phyloP scores from a whole-genome alignment of 2,888 invertebrate species.

The Eretmocerus hayati region DNA sequence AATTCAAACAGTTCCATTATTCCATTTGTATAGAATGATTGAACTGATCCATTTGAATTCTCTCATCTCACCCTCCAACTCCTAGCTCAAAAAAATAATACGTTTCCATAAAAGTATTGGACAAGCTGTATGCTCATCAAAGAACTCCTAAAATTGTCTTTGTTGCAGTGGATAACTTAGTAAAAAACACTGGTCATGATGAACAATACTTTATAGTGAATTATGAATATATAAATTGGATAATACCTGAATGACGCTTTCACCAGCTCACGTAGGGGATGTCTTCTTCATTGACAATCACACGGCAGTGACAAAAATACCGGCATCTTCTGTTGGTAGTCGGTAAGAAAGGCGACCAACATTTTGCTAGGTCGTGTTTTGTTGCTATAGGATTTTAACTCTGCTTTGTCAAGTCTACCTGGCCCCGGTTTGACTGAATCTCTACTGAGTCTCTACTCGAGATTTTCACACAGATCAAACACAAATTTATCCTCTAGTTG shows the following conservation, averaged over 20 bases:
- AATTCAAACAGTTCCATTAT: too few relatives aligned
- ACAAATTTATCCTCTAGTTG: too few relatives aligned
- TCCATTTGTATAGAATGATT: too few relatives aligned
- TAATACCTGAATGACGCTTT: slow-evolving; percentile 54
- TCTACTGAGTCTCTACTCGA: slow-evolving; percentile 13
- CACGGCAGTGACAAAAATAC: slow-evolving; percentile 47
- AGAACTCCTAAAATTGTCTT: slow-evolving; percentile 21
- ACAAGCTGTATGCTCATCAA: slow-evolving; percentile 20
- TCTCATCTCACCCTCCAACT: too few relatives aligned
- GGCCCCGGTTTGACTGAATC: slow-evolving; percentile 25
- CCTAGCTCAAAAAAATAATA: too few relatives aligned
- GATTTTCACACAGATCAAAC: slow-evolving; percentile 13
- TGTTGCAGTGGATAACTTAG: slow-evolving; percentile 33
- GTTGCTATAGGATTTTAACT: slow-evolving; percentile 44
- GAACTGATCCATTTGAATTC: too few relatives aligned
- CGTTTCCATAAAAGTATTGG: slow-evolving; percentile 17
- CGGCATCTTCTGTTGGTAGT: slow-evolving; percentile 48
- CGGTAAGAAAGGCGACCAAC: slow-evolving; percentile 47
- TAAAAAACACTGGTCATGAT: slow-evolving; percentile 39
- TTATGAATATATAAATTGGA: slow-evolving; percentile 53
- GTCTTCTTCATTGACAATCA: slow-evolving; percentile 47
- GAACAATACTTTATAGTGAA: slow-evolving; percentile 45
- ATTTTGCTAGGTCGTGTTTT: slow-evolving; percentile 45
- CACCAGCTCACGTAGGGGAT: slow-evolving; percentile 46
- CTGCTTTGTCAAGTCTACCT: slow-evolving; percentile 33